Base-by-base conservation (phyloP, 2,888 invertebrate genomes). In the Entomobrya multifasciata region DNA sequence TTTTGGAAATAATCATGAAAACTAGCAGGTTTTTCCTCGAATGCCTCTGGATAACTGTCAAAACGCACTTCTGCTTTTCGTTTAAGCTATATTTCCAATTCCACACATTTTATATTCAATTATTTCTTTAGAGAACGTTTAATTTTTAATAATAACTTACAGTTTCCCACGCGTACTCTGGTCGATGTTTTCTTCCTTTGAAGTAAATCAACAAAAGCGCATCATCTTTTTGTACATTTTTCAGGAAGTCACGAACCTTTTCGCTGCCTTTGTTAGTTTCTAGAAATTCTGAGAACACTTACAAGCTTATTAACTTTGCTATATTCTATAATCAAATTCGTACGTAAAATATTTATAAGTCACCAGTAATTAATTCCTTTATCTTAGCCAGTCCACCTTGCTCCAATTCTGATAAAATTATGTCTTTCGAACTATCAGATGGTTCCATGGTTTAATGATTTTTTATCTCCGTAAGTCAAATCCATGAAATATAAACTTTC, bases 121-220 rank as follows among this genome's bases (percentile, higher is more conserved):
- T 52, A 10, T 13, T 2, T 15, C 25, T 47, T n/a, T 17, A 70
- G 15, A 8, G 44, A 70, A n/a, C 3, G 1, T 8, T 25, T 52
- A 25, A 74, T n/a, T 11, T 41, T 17, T n/a, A n/a, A 57, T n/a
- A 10, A n/a, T 11, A 10, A 25, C 25, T 60, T 41, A 76, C 55
- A 1, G 55, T 55, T 27, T 55, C 76, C 55, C 41, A 78, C 1
- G 62, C 62, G 15, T 41, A 11, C 1, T 36, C 13, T 22, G 78
- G 17, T 49, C 52, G 22, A 49, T 79, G 44, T 49, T 79, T 79
- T 41, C 79, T 62, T 22, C 65, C 79, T 27, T 17, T 25, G 3
- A 79, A 65, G n/a, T 60, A 79, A 15, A 13, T 6, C 5, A 79
- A 44, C 11, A 79, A 0, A 20, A 49, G 27, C 8, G 11, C 25